phyloP scores from a whole-genome alignment of 1,140 invertebrate genomes.

The Ctenoplectra terminalis region DNA sequence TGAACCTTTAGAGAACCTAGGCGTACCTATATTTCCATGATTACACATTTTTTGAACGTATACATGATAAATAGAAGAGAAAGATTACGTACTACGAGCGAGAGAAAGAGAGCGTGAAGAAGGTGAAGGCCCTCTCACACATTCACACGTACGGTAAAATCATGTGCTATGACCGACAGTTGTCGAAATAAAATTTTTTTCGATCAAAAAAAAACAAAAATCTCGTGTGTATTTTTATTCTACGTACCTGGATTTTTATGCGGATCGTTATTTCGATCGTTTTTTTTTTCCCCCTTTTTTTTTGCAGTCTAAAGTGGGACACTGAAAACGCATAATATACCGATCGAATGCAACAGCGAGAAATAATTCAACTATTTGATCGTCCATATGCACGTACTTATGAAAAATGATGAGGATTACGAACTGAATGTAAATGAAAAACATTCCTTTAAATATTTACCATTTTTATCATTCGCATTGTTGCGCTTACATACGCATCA shows the following conservation, averaged over 20 bases:
- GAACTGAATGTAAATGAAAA: background rate
- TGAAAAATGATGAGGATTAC: background rate
- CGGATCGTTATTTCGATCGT: too few species aligned
- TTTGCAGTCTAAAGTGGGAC: too few species aligned
- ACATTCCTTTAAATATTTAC: background rate
- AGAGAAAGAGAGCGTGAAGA: constrained; percentile 3
- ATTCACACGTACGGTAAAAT: constrained; percentile 65
- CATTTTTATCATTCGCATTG: background rate
- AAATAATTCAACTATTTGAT: background rate
- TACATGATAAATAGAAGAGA: constrained; percentile 63
- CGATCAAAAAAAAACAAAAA: constrained; percentile 54
- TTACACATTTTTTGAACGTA: constrained; percentile 73
- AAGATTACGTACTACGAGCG: constrained; percentile 41
- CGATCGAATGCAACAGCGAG: background rate
- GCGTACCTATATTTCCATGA: constrained; percentile 73
- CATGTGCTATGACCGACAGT: constrained; percentile 73
- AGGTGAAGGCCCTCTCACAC: constrained; percentile 31
- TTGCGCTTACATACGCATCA: background rate
- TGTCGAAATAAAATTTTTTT: constrained; percentile 75
- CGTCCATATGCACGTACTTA: background rate
- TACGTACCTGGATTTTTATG: background rate
- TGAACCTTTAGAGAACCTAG: constrained; percentile 67
- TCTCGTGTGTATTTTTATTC: constrained; percentile 12
- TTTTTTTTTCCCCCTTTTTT: background rate
- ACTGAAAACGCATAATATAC: background rate